Base-by-base conservation (phyloP, 2,888 invertebrate species). In the Hydrotaea diabolus region DNA sequence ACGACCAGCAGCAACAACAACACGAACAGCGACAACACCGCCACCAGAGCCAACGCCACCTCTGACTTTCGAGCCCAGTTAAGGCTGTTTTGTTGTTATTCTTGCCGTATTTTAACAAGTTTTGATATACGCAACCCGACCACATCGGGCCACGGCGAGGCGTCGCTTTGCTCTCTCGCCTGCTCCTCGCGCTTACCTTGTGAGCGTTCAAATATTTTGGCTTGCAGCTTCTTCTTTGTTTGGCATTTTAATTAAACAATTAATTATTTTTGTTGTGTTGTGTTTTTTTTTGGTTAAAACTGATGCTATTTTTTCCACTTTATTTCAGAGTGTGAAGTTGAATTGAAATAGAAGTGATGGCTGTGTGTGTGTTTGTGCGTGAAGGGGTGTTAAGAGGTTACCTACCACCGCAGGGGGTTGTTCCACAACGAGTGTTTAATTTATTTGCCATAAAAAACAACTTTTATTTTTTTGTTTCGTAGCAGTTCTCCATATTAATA, bases 11-110 rank as follows among this genome's bases (percentile, higher is more conserved):
- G 7, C n/a, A 64, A 36, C 26, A 57, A n/a, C n/a, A 36, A 2
- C 31, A 15, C 49, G n/a, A 49, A 49, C 7, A 8, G 15, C 43
- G 11, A 7, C 53, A 64, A n/a, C 19, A 21, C 39, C 15, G 46
- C 11, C 31, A 46, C 21, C 21, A 66, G 31, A n/a, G n/a, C 21
- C 7, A 39, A 43, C n/a, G 9, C 53, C 53, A 72, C 62, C 64
- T 49, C 43, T 77, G 46, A 57, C 43, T 57, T 13, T 73, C 57
- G 21, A 21, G 55, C 55, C 17, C 53, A 43, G 26, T 53, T 77
- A 62, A 26, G 26, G 76, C 75, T 71, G 39, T 55, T 55, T 72
- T 57, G 31, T 55, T 66, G 19, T 64, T 77, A 64, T 26, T 53
- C 53, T 62, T 13, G 21, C 11, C 21, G 19, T 21, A 21, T 55